Conservation (phyloP, 2,113 vertebrate species). For the Thamnophis sirtalis region DNA sequence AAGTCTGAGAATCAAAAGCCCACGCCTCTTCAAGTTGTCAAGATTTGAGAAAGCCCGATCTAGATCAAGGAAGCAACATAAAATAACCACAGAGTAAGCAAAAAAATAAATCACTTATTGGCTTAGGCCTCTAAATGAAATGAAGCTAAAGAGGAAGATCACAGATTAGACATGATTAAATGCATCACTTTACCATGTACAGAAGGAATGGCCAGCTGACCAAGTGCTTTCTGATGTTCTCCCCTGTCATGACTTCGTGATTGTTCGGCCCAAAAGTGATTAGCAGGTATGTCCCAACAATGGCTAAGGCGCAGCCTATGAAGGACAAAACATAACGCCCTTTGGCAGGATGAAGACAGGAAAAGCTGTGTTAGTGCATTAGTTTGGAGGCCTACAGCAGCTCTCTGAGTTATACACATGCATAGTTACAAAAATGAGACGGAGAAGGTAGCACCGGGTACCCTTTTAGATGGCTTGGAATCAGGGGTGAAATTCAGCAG, state of each 20-base stretch:
- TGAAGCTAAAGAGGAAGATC: not conserved
- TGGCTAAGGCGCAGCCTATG: constrained; percentile 81
- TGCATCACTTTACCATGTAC: constrained; percentile 81
- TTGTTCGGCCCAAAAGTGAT: constrained; percentile 93
- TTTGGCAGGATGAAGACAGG: constrained; percentile 51
- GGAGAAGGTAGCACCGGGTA: not conserved
- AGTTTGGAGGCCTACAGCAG: not conserved
- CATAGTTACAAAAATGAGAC: too few species aligned
- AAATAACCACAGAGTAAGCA: not conserved
- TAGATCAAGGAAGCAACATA: not conserved
- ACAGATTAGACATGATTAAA: not conserved
- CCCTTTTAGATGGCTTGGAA: not conserved
- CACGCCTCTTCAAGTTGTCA: not conserved
- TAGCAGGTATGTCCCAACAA: constrained; percentile 88
- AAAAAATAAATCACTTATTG: not conserved
- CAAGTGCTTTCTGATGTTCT: constrained; percentile 86
- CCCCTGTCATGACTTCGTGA: constrained; percentile 87
- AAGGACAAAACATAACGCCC: constrained; percentile 85
- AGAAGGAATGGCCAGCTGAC: constrained; percentile 92
- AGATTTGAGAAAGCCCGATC: not conserved
- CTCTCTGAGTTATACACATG: not conserved
- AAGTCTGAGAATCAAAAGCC: not conserved
- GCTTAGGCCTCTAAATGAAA: not conserved
- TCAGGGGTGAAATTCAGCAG: too few species aligned
- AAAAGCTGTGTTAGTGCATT: constrained; percentile 45